Base-by-base conservation (phyloP, 2,888 invertebrate genomes). In the Tupiocoris notatus region DNA sequence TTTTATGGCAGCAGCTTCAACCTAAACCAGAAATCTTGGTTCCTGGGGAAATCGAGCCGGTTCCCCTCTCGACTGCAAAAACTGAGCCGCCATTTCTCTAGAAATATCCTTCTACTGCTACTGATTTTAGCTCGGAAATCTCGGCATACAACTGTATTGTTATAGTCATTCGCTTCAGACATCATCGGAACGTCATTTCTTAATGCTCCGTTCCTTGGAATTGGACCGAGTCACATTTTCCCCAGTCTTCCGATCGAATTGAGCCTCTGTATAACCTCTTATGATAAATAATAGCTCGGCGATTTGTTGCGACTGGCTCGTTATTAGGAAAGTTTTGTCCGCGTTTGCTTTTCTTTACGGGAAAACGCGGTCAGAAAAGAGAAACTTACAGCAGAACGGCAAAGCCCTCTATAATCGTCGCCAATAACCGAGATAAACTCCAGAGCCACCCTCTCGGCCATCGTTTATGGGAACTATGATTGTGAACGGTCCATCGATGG, bases 351-450 rank as follows among this genome's bases (percentile, higher is more conserved):
- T 12, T 16, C 57, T 6, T 39, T 54, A 67, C 56, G 67, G 20
- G 20, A 21, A 56, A 57, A 56, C 39, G 17, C 39, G 39, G 39
- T 39, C 39, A 39, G 39, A 39, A 39, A 39, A 39, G 39, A 39
- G 12, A 39, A 39, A 39, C 39, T 12, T 39, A 39, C 39, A 39
- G n/a, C n/a, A n/a, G 39, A 12, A 12, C n/a, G 57, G 67, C 16
- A 21, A 54, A 67, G 57, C 56, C 56, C 39, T 12, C 39, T 39
- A 57, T 67, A 67, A 67, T 67, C 67, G 67, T 67, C 56, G 67
- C 67, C 67, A 67, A 67, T 67, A 67, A 67, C 67, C 22, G 56
- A 67, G 67, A 67, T 67, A 67, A 67, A 67, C 67, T 67, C 67
- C 57, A 39, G 67, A 67, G 56, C 56, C 67, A 67, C 67, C 67